Evolutionary conservation across 2,888 invertebrate genomes (phyloP), one percentile per base, ranked within the genome.

Genomic region (Lordiphosa fenestrarum): DNA sequence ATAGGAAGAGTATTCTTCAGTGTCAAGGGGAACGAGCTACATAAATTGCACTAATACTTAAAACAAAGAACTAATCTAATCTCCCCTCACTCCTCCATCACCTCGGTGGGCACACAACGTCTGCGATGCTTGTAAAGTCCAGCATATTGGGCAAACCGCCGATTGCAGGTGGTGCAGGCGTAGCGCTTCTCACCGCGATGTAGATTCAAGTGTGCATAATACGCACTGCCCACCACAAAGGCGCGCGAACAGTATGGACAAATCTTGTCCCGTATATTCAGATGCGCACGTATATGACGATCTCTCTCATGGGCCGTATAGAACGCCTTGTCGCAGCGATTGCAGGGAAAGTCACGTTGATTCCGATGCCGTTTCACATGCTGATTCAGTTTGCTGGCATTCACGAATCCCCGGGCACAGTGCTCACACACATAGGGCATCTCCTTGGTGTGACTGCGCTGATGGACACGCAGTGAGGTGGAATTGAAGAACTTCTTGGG

Each of bases 341-440:
- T 70, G 55, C 88, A 88, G 0, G 72, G 68, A 55, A 67, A 83
- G 25, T 87, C 87, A 1, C 87, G 82, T 21, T 86, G 63, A 48
- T 81, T 76, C 2, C 60, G 62, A 10, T 88, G 88, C 1, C 86
- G 71, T 35, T 88, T 87, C 0, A 85, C 73, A 12, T 88, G 88
- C 63, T 87, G 88, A 59, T 88, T 88, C 13, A 87, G 66, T 35
- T 88, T 88, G 52, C 88, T 87, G 61, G 76, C 86, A 46, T 87
- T 87, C 0, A 87, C 85, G 37, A 87, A 88, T 2, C 78, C 75
- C 0, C 83, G 78, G n/a, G 85, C 88, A 21, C 88, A 88, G 13
- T 82, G 77, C 39, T 88, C 88, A 10, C 88, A 88, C 0, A 88
- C 84, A 25, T 85, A 86, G 4, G 87, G 87, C 59, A 76, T 69